Conservation (phyloP, 2,113 vertebrate genomes). For the Naja naja region DNA sequence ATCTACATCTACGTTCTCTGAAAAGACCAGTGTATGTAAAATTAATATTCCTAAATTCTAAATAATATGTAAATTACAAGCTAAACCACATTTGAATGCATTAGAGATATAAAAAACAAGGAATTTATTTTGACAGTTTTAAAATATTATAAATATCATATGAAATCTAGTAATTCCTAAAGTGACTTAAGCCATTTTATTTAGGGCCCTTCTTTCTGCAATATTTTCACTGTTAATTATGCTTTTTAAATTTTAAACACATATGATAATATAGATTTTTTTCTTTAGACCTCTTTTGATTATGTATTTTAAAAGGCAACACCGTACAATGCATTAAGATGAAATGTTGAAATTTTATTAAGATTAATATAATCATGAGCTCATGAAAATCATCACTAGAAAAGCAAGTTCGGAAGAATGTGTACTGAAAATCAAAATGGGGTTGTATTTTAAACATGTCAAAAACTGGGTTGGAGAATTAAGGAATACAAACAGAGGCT, state of each 20-base stretch:
- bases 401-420: neutral
- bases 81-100: constrained; percentile 10
- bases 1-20: constrained; percentile 88
- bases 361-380: neutral
- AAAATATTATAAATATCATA: neutral
- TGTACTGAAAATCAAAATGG: neutral
- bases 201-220: neutral
- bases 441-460: neutral
- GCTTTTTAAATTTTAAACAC: neutral
- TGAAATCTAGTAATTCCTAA: constrained; percentile 13
- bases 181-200: neutral
- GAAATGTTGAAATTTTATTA: neutral
- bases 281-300: neutral
- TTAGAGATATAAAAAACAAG: neutral
- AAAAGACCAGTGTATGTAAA: constrained; percentile 58
- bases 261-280: neutral
- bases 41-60: constrained; percentile 44
- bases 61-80: constrained; percentile 40
- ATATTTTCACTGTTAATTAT: neutral
- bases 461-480: neutral
- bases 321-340: neutral
- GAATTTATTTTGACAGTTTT: neutral
- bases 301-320: neutral
- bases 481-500: neutral
- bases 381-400: neutral